phyloP scores from a whole-genome alignment of 2,797 vertebrate genomes.

The Smutsia temminckii region DNA sequence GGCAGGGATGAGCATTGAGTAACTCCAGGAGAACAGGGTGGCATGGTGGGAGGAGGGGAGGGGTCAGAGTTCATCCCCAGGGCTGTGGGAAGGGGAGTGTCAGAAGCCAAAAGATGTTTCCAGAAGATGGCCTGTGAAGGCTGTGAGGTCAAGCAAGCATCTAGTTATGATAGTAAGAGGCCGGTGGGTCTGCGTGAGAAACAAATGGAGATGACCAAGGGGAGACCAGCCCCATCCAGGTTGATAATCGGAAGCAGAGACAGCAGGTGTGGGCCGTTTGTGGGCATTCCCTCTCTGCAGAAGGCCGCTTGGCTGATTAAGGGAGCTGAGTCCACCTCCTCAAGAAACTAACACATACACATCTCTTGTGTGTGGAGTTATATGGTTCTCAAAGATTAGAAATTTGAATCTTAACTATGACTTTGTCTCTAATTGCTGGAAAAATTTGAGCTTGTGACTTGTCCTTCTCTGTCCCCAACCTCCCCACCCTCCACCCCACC shows the following conservation, averaged over 20 bases:
- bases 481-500: no score
- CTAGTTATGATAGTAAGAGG: no score
- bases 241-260: not conserved
- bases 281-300: accelerated
- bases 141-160: not conserved
- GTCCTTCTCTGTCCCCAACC: not conserved
- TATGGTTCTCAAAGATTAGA: not conserved
- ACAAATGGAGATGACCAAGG: not conserved
- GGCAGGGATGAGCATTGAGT: not conserved
- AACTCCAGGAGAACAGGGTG: not conserved
- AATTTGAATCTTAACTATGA: not conserved
- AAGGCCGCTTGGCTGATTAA: not conserved
- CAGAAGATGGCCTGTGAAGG: not conserved
- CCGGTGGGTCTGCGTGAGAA: not conserved
- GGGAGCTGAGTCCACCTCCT: not conserved
- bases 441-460: not conserved
- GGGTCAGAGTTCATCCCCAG: not conserved
- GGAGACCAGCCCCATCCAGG: not conserved
- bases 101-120: not conserved
- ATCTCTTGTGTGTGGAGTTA: not conserved
- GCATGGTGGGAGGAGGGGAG: not conserved
- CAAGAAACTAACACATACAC: not conserved
- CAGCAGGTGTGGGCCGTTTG: not conserved
- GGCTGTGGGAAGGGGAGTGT: not conserved
- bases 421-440: not conserved